Base-by-base conservation (phyloP, 1,140 invertebrate species). In the Cyclina sinensis region DNA sequence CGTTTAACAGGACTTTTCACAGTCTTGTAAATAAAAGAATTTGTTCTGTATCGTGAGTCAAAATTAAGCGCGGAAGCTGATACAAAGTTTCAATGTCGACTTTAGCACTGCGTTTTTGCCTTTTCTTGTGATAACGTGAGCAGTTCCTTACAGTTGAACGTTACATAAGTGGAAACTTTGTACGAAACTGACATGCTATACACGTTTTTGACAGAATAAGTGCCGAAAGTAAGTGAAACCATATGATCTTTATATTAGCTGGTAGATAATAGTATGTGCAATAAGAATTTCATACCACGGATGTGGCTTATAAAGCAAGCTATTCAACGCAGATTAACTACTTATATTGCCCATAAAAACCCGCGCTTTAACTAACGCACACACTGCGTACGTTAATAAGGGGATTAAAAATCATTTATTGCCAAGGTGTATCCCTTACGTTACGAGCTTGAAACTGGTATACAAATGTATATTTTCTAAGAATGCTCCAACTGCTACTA, bases 201-300 rank as follows among this genome's bases (percentile, higher is more conserved):
- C 57, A 27, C 24, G 57, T 24, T 62, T 62, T 62, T 62, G 57
- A 62, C 57, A 62, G 57, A 62, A 62, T 62, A 62, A 62, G 57
- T 62, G 24, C 57, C 24, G 57, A 62, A 27, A 27, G 27, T 62
- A 62, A 62, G 57, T 62, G 57, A 62, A 62, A 62, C 57, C 57
- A 62, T 62, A 62, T 62, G 57, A 62, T 62, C 57, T 62, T n/a
- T 27, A 62, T 62, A n/a, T 62, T 21, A 27, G 57, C n/a, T n/a
- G n/a, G 57, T 4, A 62, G 57, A 27, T 62, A 62, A 27, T 62
- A 62, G 24, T 27, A 62, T 62, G 24, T 62, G 57, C 5, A 27
- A 62, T 62, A 62, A 62, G 51, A 54, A 62, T 24, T 62, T 62
- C 57, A 62, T 9, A 5, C n/a, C n/a, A 62, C 57, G 57, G 5